Evolutionary conservation across 1,140 invertebrate genomes (phyloP).

Genomic region (Neoseiulus cucumeris): DNA sequence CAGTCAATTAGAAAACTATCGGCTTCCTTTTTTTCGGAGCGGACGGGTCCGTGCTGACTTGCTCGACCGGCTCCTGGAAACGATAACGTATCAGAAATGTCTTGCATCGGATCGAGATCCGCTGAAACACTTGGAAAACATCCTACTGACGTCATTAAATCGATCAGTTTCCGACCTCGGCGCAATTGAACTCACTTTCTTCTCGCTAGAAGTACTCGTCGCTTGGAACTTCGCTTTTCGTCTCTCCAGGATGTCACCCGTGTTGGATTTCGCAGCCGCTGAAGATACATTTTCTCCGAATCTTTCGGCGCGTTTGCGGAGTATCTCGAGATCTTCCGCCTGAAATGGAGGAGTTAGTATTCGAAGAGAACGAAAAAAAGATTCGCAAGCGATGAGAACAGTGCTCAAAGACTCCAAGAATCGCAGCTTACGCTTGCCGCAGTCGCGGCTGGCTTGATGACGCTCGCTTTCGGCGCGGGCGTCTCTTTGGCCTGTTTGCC

Average conservation of each 20-base stretch:
- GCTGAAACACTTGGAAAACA: no score
- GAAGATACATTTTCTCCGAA: not conserved
- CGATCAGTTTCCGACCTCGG: no score
- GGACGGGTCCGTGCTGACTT: no score
- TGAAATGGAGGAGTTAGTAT: not conserved
- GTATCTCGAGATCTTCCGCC: conserved; percentile 2
- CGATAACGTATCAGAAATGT: no score
- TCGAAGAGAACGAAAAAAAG: not conserved
- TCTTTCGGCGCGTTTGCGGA: not conserved
- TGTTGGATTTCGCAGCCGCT: not conserved
- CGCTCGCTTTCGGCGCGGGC: not conserved
- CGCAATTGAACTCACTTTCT: no score
- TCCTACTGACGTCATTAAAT: no score
- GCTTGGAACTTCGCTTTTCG: not conserved
- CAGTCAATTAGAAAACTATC: no score
- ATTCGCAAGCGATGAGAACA: not conserved
- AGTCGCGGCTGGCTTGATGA: not conserved
- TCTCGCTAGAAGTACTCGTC: no score
- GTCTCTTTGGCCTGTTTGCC: not conserved
- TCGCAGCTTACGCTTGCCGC: not conserved
- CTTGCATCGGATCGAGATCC: no score
- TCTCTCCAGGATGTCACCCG: not conserved
- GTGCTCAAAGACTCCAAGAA: not conserved
- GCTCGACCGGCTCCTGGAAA: no score
- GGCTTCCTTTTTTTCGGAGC: no score